Evolutionary conservation across 2,888 invertebrate genomes (phyloP), one percentile per base, ranked within the genome.

Genomic region (Poecilobothrus nobilitatus): DNA sequence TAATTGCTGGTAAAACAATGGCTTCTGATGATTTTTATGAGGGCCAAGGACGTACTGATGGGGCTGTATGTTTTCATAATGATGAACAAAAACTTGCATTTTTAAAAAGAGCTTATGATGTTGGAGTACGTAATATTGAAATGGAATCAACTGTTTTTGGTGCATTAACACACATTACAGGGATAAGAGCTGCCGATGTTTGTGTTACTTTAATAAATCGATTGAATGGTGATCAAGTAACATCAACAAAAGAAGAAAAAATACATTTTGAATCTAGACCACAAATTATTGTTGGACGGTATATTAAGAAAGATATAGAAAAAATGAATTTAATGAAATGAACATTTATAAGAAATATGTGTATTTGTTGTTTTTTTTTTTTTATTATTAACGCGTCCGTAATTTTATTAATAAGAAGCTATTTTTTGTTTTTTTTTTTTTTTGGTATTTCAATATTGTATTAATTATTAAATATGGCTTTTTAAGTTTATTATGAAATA

Each of bases 1-100:
- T 85, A 0, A 84, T 86, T 27, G 77, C 81, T 0, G 93, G 89
- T 10, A 89, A 88, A 22, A 93, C 93, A 0, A 86, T 92, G 86
- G 88, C 87, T 8, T 86, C 91, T 0, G 88, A 91, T 75, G 92
- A 92, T 76, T 93, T 92, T 76, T 93, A 93, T 77, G 89, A 91
- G 84, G 91, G 90, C 6, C 92, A 92, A 82, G 91, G 86, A 10
- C 85, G 92, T 37, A 75, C 88, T 63, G 92, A 92, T 75, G 92
- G 92, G 0, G 90, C 90, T 0, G 87, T 90, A 75, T 92, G 91
- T 74, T 85, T 87, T 34, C 88, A 89, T 78, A 84, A 82, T 0
- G 85, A 86, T 62, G 78, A 80, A 0, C 89, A 91, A 7, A 91
- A 91, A 77, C 79, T 87, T 76, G 75, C 78, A 0, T 92, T 87